These are phyloP conservation scores for Ploceus nigricollis DNA, from an alignment of 2,113 vertebrate species.

Conservation along the genomic window DNA sequence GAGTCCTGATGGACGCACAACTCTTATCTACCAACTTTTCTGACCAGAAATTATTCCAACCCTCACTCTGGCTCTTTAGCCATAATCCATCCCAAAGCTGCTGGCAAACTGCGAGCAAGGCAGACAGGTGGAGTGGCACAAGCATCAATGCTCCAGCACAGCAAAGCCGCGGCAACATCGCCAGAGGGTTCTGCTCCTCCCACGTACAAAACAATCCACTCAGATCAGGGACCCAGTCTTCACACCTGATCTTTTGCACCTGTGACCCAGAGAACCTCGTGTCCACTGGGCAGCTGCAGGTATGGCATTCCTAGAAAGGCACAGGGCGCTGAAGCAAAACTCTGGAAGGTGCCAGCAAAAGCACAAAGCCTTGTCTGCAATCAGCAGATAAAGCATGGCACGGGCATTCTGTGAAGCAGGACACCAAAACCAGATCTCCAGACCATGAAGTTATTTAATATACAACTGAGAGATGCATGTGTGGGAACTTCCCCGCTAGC, in stretches of 20 bases:
- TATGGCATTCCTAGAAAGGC: conserved; percentile 44
- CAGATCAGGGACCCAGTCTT: background rate
- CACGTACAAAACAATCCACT: background rate
- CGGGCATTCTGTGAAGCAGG: background rate
- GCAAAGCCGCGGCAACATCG: background rate
- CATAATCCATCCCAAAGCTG: background rate
- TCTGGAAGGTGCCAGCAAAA: background rate
- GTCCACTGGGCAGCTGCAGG: background rate
- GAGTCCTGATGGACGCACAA: background rate
- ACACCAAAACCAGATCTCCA: background rate
- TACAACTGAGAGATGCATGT: background rate
- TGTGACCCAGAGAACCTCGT: background rate
- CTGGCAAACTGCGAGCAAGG: background rate
- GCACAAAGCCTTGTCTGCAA: background rate
- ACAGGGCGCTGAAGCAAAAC: background rate
- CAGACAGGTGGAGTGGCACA: background rate
- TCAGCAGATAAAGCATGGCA: background rate
- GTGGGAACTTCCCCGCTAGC: background rate
- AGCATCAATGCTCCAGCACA: background rate
- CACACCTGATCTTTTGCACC: background rate
- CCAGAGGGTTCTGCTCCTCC: conserved; percentile 14
- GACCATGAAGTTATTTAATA: background rate
- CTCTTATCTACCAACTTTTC: background rate
- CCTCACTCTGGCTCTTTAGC: background rate
- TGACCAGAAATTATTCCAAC: background rate